Base-by-base conservation (phyloP, 2,888 invertebrate species). In the Drosophila quinaria region DNA sequence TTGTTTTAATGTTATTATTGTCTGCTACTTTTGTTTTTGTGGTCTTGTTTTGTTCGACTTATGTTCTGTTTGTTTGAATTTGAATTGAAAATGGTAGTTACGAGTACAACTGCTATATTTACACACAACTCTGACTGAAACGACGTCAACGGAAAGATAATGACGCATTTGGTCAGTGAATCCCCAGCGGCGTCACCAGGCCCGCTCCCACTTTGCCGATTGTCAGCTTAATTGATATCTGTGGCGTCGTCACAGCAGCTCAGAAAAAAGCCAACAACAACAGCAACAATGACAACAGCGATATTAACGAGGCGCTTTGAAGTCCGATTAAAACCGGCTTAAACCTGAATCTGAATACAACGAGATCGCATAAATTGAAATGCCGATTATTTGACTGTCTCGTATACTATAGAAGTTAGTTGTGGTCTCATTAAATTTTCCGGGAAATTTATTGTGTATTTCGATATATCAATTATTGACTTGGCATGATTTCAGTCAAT, bases 91-190 rank as follows among this genome's bases (percentile, higher is more conserved):
- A 8, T 29, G 29, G 1, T 63, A 63, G 51, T 67, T 52, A 49
- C 49, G 33, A 50, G 13, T 33, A 31, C 50, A 31, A 35, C 51
- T 72, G 54, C 63, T 50, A 51, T 74, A 78, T 78, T 68, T 74
- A 69, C 46, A 58, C 63, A 41, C 19, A 10, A 62, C 49, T 60
- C 74, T 29, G 49, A 50, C 60, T 25, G 25, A 25, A 46, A 47
- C 60, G 33, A 60, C 73, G 74, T 78, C 74, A 78, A 44, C 66
- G 37, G 42, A 33, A 29, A 44, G 22, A 42, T 47, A 46, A 56
- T 89, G 89, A 83, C 82, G 82, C 82, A 83, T 64, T 66, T 83
- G 71, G 55, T 60, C 60, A 71, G 84, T 55, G 69, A 70, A 77
- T 70, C 54, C 77, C 80, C 42, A 66, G 49, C 64, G 42, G 68